phyloP scores from a whole-genome alignment of 2,888 invertebrate genomes.

The Dendrolimus houi region DNA sequence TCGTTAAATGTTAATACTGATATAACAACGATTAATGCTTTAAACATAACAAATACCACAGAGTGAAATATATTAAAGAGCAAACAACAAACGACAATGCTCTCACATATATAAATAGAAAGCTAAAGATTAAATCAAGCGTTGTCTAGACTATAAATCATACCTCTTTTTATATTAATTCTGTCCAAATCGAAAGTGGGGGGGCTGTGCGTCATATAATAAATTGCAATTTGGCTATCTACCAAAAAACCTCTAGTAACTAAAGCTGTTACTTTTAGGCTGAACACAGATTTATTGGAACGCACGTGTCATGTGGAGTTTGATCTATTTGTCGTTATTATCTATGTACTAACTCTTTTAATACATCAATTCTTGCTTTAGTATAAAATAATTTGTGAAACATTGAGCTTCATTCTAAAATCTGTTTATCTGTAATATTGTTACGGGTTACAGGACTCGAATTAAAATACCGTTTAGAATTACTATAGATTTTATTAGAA shows the following conservation, averaged over 20 bases:
- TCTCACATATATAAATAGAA: neutral
- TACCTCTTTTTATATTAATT: constrained; percentile 30
- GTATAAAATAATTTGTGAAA: too few relatives aligned
- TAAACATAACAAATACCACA: too few relatives aligned
- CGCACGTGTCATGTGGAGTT: neutral
- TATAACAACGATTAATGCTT: too few relatives aligned
- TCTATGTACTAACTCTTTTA: too few relatives aligned
- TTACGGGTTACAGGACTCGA: too few relatives aligned
- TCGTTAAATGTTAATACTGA: too few relatives aligned
- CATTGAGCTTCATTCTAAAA: too few relatives aligned
- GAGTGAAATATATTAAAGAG: neutral
- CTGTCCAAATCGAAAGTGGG: constrained; percentile 15
- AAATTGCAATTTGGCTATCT: constrained; percentile 43
- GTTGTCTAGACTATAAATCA: neutral
- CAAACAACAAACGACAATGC: neutral
- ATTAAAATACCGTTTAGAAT: too few relatives aligned
- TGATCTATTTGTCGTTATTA: constrained; percentile 1
- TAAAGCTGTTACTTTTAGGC: constrained; percentile 1
- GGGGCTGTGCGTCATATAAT: constrained; percentile 45
- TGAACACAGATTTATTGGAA: neutral
- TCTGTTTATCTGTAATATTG: too few relatives aligned
- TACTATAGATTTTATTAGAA: too few relatives aligned
- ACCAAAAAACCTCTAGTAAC: constrained; percentile 23
- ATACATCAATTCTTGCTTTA: too few relatives aligned
- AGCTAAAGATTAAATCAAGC: neutral